Percentiles rank a stretch among this genome's conserved stretches.
Evolutionary conservation across 2,113 vertebrate species (phyloP).

Genomic region (Lynx canadensis): DNA sequence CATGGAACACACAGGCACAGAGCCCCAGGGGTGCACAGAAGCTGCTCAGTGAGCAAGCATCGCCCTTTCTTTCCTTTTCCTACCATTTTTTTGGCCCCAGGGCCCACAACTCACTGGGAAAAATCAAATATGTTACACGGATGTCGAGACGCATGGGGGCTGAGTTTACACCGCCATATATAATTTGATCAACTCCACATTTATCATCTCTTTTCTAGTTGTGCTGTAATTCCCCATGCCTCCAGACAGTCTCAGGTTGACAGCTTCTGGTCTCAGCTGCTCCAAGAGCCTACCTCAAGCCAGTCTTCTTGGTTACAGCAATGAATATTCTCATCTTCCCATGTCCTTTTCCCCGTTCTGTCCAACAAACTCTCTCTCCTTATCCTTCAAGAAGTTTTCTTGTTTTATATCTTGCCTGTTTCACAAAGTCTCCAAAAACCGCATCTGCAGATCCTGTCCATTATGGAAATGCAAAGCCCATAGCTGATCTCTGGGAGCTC

Average conservation of each 20-base stretch:
- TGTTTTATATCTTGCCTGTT: background rate
- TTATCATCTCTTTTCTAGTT: background rate
- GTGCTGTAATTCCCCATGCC: background rate
- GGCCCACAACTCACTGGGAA: background rate
- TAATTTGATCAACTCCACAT: background rate
- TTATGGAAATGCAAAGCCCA: background rate
- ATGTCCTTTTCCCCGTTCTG: background rate
- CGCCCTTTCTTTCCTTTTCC: background rate
- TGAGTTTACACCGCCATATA: background rate
- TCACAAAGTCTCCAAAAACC: background rate
- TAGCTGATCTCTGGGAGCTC: background rate
- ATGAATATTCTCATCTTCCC: background rate
- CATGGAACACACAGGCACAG: fast-evolving
- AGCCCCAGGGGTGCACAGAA: background rate
- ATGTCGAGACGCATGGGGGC: fast-evolving
- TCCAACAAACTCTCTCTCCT: background rate
- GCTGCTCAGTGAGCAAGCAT: no score
- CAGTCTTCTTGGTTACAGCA: background rate
- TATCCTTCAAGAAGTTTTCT: background rate
- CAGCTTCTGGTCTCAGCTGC: background rate
- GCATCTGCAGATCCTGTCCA: background rate
- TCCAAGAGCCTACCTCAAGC: background rate
- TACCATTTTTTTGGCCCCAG: background rate
- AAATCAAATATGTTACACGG: background rate
- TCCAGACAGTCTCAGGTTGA: background rate